Base-by-base conservation (phyloP, 2,888 invertebrate genomes). In the Oligia latruncula region DNA sequence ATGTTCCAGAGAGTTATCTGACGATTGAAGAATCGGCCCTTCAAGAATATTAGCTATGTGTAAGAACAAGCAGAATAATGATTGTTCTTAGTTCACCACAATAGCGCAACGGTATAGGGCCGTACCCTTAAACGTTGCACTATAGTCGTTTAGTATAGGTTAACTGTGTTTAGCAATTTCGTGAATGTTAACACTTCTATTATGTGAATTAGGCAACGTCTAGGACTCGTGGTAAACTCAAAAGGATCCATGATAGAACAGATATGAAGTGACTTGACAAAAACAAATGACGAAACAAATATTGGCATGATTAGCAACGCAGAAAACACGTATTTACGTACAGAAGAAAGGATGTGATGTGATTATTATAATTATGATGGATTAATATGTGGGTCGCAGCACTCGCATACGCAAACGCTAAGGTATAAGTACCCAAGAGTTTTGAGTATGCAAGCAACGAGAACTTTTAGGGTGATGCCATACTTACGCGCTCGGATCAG, bases 321-420 rank as follows among this genome's bases (percentile, higher is more conserved):
- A 73, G 40, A 49, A 67, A 78, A 78, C 52, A 60, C 40, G 55
- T 43, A 58, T 70, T 74, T 71, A 79, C 73, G 76, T 71, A 79
- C 52, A 70, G 46, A 71, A 62, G 35, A 64, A 66, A 20, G 46
- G 15, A 66, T n/a, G 58, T 49, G 55, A 49, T 83, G 58, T 49
- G 55, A 49, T 83, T 85, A 60, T 71, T 74, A 52, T 60, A 29
- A 29, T 29, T 29, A 73, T 73, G 75, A 62, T 73, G 73, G 52
- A 74, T 85, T 81, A 75, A 65, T 74, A 62, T 64, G 49, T 43
- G 43, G 58, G 49, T 15, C 29, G 52, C 60, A 68, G 58, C 29
- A 71, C 71, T 62, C 23, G 17, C 71, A 35, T 40, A 71, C 62
- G 6, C 40, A 40, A 58, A 60, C 40, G 11, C 11, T 20, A 60